Conservation (phyloP, 2,797 vertebrate genomes). For the Alauda arvensis region DNA sequence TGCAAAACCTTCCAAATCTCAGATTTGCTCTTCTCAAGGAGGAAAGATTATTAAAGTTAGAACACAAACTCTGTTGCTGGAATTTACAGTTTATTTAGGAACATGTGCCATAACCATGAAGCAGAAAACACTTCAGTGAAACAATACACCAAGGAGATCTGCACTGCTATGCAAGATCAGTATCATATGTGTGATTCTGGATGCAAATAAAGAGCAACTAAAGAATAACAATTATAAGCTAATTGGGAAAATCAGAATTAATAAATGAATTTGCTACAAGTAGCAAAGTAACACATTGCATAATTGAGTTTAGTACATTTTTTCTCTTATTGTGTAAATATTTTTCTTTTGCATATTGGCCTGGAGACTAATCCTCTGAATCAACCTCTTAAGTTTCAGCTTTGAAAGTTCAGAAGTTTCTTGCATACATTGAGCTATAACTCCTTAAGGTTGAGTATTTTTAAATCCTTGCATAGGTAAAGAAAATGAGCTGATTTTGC, state of each 20-base stretch:
- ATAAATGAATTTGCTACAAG: neutral
- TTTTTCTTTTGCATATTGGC: neutral
- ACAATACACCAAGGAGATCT: neutral
- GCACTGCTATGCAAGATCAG: neutral
- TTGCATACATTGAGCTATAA: neutral
- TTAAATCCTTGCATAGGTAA: neutral
- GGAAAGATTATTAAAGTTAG: neutral
- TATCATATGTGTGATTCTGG: neutral
- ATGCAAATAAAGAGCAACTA: neutral
- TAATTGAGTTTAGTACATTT: neutral
- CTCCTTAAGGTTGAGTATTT: neutral
- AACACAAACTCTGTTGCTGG: neutral
- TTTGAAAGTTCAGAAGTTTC: conserved; percentile 3
- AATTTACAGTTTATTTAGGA: neutral
- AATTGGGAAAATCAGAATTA: neutral
- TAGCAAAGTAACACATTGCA: neutral
- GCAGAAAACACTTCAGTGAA: neutral
- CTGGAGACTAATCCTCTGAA: neutral
- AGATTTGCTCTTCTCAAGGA: neutral
- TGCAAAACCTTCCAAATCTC: neutral
- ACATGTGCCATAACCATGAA: neutral
- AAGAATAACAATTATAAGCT: neutral
- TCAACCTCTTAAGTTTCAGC: neutral
- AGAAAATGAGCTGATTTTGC: neutral
- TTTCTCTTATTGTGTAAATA: neutral